Evolutionary conservation across 2,797 vertebrate species (phyloP), one percentile per base, ranked within the genome.

Genomic region (Toxotes lorentzi): DNA sequence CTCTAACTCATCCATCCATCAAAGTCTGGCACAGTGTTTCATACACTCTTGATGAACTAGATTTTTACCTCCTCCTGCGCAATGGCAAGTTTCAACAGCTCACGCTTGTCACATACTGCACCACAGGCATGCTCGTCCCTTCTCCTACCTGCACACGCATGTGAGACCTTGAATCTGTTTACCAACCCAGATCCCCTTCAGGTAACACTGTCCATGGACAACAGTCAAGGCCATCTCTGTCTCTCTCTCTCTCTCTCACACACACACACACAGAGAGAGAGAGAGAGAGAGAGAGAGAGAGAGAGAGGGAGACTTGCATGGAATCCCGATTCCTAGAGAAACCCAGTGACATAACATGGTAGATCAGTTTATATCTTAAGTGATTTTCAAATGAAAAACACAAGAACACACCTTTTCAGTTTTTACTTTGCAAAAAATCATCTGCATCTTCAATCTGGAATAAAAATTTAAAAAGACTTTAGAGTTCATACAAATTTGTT

Each of bases 151-250:
- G 3, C 32, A 54, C 38, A 1, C 41, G 47, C 47, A 53, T 19
- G 38, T 14, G 48, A 43, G 90, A 93, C 95, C 94, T 95, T 95
- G 95, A 93, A 90, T 81, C 47, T 92, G 85, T 95, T 95, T 95
- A 87, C 84, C 82, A 91, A 92, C 82, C 65, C 61, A 73, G 53
- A 82, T 76, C 45, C 50, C 77, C 70, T 75, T 92, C 91, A 93
- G 88, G 90, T 93, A 88, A 73, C 53, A 64, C 54, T 91, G 92
- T 81, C 91, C 91, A 90, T 95, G 95, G 89, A 95, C 95, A 90
- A 78, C 54, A 91, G 91, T 96, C 95, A 96, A 95, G 95, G 95
- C 91, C 94, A 91, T 48, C 66, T 35, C 56, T 14, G 17, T 9
- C 40, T n/a, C 27, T 16, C 48, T 51, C 19, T 47, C 19, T 47